Conservation (phyloP, 37 sponge, comb jelly and placozoan genomes). For the Cladorhizidae sp. region DNA sequence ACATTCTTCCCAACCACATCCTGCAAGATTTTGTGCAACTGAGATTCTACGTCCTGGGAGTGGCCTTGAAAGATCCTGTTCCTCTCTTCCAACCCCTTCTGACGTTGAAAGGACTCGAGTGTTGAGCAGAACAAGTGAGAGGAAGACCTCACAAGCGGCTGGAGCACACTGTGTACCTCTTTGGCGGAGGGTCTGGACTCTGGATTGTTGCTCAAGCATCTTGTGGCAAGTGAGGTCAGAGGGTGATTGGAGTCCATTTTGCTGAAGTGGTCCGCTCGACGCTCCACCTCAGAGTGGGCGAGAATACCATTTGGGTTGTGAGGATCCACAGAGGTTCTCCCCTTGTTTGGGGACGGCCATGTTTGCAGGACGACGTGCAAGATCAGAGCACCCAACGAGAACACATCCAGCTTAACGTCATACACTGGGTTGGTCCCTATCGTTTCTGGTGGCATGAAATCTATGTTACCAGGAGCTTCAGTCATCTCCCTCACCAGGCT, state of each 20-base stretch:
- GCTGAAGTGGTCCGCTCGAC: not conserved
- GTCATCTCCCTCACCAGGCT: not conserved
- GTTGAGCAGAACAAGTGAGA: not conserved
- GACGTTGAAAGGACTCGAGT: not conserved
- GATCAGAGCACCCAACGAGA: conserved; percentile 43
- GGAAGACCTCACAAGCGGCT: not conserved
- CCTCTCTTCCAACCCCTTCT: not conserved
- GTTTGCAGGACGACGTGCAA: conserved; percentile 9
- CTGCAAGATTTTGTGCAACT: not conserved
- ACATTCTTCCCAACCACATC: not conserved
- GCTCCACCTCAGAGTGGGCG: conserved; percentile 19
- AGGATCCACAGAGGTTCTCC: not conserved
- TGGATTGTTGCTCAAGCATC: conserved; percentile 27
- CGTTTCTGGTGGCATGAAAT: conserved; percentile 48
- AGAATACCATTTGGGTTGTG: not conserved
- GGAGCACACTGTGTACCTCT: not conserved
- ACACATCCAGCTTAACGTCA: conserved; percentile 25
- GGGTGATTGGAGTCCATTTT: not conserved
- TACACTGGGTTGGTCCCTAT: not conserved
- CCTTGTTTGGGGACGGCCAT: conserved; percentile 11
- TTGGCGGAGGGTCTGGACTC: not conserved
- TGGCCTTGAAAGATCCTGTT: not conserved
- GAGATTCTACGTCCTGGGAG: not conserved
- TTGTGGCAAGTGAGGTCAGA: not conserved
- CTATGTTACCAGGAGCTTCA: conserved; percentile 15